Base-by-base conservation (phyloP, 2,113 vertebrate genomes). In the Craseonycteris thonglongyai region DNA sequence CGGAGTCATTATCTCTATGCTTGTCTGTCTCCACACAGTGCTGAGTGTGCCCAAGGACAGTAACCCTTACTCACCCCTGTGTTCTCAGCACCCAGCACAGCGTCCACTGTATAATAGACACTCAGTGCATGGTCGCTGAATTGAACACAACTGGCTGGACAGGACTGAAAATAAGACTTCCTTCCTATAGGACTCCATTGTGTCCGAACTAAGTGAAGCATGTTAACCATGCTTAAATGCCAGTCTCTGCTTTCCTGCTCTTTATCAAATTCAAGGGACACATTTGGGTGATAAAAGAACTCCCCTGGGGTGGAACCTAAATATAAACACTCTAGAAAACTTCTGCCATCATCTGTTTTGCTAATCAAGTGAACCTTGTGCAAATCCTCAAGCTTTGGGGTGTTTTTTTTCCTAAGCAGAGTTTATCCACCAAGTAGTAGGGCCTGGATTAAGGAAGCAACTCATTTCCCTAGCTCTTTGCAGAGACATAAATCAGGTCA, bases 201-300 rank as follows among this genome's bases (percentile, higher is more conserved):
- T 92, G 59, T 59, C 71, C 49, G 65, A 75, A 33, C 10, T 56
- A 58, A 90, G 49, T 6, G 78, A 88, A 92, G 56, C 66, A 47
- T 4, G 51, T 59, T 24, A 68, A 92, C 58, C n/a, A 76, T 95
- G 93, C 93, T 97, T 47, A 78, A 92, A 42, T 81, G 81, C 66
- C 95, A 94, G 78, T 54, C 72, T 95, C 38, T n/a, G n/a, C n/a
- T n/a, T n/a, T 72, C 40, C 91, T 92, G 26, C 59, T 82, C 49
- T 96, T 96, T 47, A 92, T 96, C 95, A 96, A 92, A 91, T 82
- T 85, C 47, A 85, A 95, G 66, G 59, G 86, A 90, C 95, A 96
- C 45, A 74, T 83, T 88, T 78, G 42, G 91, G 95, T 93, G 63
- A 94, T 78, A 71, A 89, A 94, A 75, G 81, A 71, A 85, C 7